Percentiles rank a stretch among this genome's conserved stretches.
phyloP scores from a whole-genome alignment of 2,797 vertebrate species.

The Staurois parvus region DNA sequence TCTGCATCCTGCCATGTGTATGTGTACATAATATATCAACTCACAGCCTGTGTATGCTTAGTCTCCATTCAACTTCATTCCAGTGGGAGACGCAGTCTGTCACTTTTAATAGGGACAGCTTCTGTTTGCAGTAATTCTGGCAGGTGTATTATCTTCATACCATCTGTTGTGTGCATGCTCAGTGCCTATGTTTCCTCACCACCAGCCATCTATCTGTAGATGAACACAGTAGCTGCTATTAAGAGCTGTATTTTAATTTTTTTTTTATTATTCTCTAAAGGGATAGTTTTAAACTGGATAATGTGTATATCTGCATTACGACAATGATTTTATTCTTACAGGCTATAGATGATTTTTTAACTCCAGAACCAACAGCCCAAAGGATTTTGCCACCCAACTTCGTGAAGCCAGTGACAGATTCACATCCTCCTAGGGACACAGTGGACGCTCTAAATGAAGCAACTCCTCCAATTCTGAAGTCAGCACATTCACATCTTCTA shows the following conservation, averaged over 20 bases:
- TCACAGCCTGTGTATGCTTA: slow-evolving; percentile 29
- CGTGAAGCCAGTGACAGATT: slow-evolving; percentile 78
- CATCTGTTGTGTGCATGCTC: slow-evolving; percentile 49
- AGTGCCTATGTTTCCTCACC: slow-evolving; percentile 17
- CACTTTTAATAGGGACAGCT: slow-evolving; percentile 60
- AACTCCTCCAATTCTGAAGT: slow-evolving; percentile 30
- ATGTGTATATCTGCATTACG: background rate
- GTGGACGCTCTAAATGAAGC: slow-evolving; percentile 68
- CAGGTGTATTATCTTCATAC: slow-evolving; percentile 51
- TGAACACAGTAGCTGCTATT: slow-evolving; percentile 39
- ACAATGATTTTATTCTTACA: slow-evolving; percentile 57
- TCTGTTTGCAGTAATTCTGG: slow-evolving; percentile 57
- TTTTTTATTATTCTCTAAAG: background rate
- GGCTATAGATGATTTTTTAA: slow-evolving; percentile 69
- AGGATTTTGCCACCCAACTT: slow-evolving; percentile 75
- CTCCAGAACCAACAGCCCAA: slow-evolving; percentile 69
- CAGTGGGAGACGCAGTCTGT: slow-evolving; percentile 53
- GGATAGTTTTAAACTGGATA: background rate
- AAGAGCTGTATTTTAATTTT: background rate
- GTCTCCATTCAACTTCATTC: slow-evolving; percentile 32
- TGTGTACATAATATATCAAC: slow-evolving; percentile 39
- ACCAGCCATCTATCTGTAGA: slow-evolving; percentile 27
- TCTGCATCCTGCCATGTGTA: slow-evolving; percentile 11
- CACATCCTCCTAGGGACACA: slow-evolving; percentile 76
- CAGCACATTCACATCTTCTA: slow-evolving; percentile 27